phyloP scores from a whole-genome alignment of 2,113 vertebrate species.

The Pangasianodon hypophthalmus region DNA sequence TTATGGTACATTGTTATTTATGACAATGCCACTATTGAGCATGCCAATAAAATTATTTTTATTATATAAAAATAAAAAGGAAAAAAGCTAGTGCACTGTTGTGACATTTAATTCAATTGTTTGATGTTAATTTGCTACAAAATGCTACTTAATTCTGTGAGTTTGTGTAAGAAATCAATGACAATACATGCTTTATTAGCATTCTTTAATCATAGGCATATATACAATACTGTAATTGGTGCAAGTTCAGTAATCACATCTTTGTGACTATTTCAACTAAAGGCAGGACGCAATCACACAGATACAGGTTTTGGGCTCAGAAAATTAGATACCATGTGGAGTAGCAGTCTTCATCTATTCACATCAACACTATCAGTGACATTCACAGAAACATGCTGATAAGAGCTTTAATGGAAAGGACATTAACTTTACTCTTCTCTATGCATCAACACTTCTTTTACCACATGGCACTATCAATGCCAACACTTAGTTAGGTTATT shows the following conservation, averaged over 20 bases:
- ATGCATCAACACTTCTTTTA: neutral
- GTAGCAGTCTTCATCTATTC: neutral
- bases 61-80: neutral
- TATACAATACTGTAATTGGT: neutral
- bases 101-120: neutral
- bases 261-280: neutral
- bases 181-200: neutral
- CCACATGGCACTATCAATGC: neutral
- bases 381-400: neutral
- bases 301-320: neutral
- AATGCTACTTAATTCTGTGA: neutral
- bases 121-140: neutral
- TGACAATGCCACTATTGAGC: slow-evolving; percentile 23
- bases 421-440: neutral
- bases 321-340: neutral
- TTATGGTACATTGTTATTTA: slow-evolving; percentile 31
- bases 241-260: neutral
- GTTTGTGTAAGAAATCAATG: neutral
- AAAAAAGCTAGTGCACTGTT: neutral
- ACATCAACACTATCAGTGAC: neutral
- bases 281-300: neutral
- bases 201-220: neutral
- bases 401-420: neutral
- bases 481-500: neutral
- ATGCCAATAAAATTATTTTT: slow-evolving; percentile 53